A percentile compares a stretch with the other conserved stretches of the same genome.
Conservation (phyloP, 2,797 vertebrate species). For the Bradypodion pumilum region DNA sequence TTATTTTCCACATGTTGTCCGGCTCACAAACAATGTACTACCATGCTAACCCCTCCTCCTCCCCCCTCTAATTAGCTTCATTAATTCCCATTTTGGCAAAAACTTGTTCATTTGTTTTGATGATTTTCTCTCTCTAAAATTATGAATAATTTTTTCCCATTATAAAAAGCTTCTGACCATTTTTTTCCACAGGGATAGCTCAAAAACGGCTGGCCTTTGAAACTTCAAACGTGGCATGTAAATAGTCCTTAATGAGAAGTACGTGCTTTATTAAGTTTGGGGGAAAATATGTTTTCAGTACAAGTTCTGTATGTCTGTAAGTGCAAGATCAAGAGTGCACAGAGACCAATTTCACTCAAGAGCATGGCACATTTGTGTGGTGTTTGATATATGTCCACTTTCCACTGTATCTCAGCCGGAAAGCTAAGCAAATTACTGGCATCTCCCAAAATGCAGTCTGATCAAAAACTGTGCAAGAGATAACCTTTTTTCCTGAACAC, state of each 20-base stretch:
- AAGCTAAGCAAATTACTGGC: slow-evolving; percentile 31
- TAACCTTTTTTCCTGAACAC: slow-evolving; percentile 37
- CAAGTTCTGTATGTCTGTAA: slow-evolving; percentile 45
- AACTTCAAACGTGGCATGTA: slow-evolving; percentile 73
- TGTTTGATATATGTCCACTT: slow-evolving; percentile 34
- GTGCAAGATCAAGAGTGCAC: slow-evolving; percentile 46
- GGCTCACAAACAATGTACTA: neutral
- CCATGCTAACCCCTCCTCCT: neutral
- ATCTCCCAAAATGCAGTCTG: slow-evolving; percentile 51
- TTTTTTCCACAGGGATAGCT: slow-evolving; percentile 75
- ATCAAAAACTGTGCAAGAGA: slow-evolving; percentile 56
- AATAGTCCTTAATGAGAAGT: slow-evolving; percentile 76
- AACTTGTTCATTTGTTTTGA: slow-evolving; percentile 39
- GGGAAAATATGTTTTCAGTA: slow-evolving; percentile 52
- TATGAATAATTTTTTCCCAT: slow-evolving; percentile 50
- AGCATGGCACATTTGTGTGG: slow-evolving; percentile 36
- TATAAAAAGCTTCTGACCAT: slow-evolving; percentile 73
- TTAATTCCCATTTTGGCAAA: slow-evolving; percentile 25
- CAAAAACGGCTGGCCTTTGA: slow-evolving; percentile 74
- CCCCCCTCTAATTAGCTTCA: slow-evolving; percentile 30
- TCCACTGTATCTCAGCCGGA: neutral
- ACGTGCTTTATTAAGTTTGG: slow-evolving; percentile 72
- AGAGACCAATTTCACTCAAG: slow-evolving; percentile 4
- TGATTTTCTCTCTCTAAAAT: slow-evolving; percentile 41
- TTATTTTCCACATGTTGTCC: slow-evolving; percentile 4